These are phyloP conservation scores for Eubucco bourcierii DNA, from an alignment of 2,113 vertebrate genomes.

Conservation along the genomic window DNA sequence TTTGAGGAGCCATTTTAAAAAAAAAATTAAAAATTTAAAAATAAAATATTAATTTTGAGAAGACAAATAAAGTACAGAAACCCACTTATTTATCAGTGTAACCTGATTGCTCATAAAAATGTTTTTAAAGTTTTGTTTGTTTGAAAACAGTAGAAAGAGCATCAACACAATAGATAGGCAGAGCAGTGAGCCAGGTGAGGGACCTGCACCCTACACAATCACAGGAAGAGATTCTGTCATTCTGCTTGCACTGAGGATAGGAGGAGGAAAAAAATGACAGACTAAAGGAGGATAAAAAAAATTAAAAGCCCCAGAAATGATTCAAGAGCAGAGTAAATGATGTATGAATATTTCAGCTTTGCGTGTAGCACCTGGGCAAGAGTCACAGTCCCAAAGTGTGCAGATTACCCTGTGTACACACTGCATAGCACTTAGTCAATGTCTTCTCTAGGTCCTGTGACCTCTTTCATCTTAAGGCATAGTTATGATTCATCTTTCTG, in stretches of 20 bases:
- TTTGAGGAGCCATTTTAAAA: neutral
- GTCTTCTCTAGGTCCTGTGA: neutral
- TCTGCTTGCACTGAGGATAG: neutral
- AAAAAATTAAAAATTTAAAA: too few relatives aligned
- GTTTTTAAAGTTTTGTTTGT: neutral
- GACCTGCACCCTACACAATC: neutral
- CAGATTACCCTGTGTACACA: neutral
- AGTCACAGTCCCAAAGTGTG: neutral
- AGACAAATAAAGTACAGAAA: neutral
- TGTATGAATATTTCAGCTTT: neutral
- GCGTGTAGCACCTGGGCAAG: neutral
- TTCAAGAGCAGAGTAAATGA: neutral
- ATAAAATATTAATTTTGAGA: neutral
- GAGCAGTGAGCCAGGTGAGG: neutral
- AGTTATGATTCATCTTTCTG: neutral
- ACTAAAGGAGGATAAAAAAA: neutral
- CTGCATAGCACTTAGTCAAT: accelerated
- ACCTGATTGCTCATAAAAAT: neutral
- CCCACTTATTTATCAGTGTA: neutral
- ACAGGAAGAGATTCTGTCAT: neutral
- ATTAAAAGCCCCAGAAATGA: neutral
- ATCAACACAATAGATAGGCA: accelerated
- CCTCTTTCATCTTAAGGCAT: neutral
- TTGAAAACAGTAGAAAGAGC: neutral
- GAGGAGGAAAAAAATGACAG: neutral